phyloP scores from a whole-genome alignment of 1,140 invertebrate species.

The Pseudomyrmex concolor region DNA sequence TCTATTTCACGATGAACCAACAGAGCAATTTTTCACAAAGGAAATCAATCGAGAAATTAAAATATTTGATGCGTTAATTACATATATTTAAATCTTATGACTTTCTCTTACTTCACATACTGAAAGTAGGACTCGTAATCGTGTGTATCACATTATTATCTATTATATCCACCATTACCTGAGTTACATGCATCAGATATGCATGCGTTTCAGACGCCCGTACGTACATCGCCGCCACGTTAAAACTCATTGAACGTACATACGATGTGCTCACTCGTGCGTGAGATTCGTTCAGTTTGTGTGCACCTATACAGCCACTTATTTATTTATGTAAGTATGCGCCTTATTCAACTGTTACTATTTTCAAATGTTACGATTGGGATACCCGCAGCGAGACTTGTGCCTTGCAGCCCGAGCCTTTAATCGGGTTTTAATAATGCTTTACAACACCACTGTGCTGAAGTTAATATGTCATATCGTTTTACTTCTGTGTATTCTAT shows the following conservation, averaged over 20 bases:
- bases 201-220: neutral
- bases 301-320: neutral
- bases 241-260: neutral
- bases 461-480: neutral
- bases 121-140: conserved; percentile 32
- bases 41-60: neutral
- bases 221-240: neutral
- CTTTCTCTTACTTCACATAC: conserved; percentile 27
- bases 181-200: conserved; percentile 1
- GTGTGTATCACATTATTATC: conserved; percentile 39
- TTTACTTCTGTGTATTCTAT: neutral
- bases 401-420: neutral
- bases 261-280: conserved; percentile 24
- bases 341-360: neutral
- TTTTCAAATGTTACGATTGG: neutral
- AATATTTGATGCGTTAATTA: conserved; percentile 9
- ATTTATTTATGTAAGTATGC: conserved; percentile 41
- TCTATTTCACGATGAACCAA: too few relatives aligned
- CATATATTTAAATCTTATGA: neutral
- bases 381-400: neutral
- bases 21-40: too few relatives aligned
- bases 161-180: conserved; percentile 31
- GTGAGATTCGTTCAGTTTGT: conserved; percentile 30
- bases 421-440: neutral
- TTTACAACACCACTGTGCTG: neutral